Evolutionary conservation across 53 echinoderm and acorn worm genomes (phyloP), one percentile per base, ranked within the genome.

Genomic region (Luidia sarsii): DNA sequence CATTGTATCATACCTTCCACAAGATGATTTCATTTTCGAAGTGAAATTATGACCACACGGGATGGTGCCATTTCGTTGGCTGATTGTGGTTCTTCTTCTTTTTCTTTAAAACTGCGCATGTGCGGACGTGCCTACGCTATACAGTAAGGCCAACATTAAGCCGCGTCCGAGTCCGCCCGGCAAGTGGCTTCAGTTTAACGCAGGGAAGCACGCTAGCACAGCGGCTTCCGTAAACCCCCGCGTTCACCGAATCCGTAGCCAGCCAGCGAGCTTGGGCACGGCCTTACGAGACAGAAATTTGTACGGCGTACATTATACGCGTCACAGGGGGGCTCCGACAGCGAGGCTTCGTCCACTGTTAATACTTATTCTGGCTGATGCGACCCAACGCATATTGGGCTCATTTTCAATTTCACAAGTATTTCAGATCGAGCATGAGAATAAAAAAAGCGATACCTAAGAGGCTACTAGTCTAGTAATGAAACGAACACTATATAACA

Each of bases 321-420:
- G 59, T 41, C 32, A 59, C 59, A 21, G 59, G 2, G 28, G 52
- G 52, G 3, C 16, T 5, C 31, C 1, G 3, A 65, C 38, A 32
- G 15, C 33, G 23, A 0, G 2, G 32, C 65, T 20, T 19, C 65
- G 33, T 74, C 39, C 27, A 74, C 22, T 52, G 15, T 16, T 74
- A 74, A 74, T 74, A 74, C 74, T 74, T 37, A 16, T 36, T 59
- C 25, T 74, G 74, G 74, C 18, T 43, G 41, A 74, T 74, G 74
- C 57, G 74, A 57, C 74, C 74, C 74, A 51, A 39, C 10, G 9
- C 18, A 54, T 29, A 37, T 41, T 6, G 41, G 11, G 11, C 23
- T 56, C 33, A 8, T 37, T 57, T 35, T 41, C 10, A 65, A 65
- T 65, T 61, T 57, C 22, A 15, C 15, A 34, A 65, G 23, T 45